Conservation (phyloP, 2,888 invertebrate species). For the Drosophila lacicola region DNA sequence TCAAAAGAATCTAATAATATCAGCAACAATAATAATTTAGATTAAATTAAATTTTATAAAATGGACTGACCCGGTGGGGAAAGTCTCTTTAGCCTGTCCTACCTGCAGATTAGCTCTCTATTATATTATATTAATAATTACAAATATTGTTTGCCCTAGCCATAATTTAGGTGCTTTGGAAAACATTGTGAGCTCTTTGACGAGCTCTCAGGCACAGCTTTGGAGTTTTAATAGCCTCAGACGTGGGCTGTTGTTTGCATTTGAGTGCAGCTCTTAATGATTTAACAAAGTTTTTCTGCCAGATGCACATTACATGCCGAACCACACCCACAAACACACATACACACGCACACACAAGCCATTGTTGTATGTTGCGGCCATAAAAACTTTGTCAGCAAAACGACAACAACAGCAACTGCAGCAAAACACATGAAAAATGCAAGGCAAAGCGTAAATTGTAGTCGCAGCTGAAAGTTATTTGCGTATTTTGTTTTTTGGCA, state of each 20-base stretch:
- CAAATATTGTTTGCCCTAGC: background rate
- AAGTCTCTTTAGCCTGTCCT: no score
- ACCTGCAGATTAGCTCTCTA: no score
- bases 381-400: constrained; percentile 67
- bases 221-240: constrained; percentile 19
- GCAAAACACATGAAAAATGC: constrained; percentile 62
- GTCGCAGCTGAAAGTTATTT: constrained; percentile 54
- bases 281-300: constrained; percentile 62
- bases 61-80: no score
- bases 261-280: constrained; percentile 59
- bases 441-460: constrained; percentile 67
- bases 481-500: constrained; percentile 28
- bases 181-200: constrained; percentile 30
- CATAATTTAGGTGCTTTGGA: background rate
- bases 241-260: constrained; percentile 38
- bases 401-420: constrained; percentile 19
- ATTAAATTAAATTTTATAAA: no score
- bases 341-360: constrained; percentile 16
- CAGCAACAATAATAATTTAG: no score
- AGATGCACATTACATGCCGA: constrained; percentile 63
- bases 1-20: no score
- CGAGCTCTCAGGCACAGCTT: constrained; percentile 16
- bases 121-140: background rate
- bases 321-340: constrained; percentile 18
- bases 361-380: constrained; percentile 63